Evolutionary conservation across 2,113 vertebrate genomes (phyloP).

Genomic region (Rafetus swinhoei): DNA sequence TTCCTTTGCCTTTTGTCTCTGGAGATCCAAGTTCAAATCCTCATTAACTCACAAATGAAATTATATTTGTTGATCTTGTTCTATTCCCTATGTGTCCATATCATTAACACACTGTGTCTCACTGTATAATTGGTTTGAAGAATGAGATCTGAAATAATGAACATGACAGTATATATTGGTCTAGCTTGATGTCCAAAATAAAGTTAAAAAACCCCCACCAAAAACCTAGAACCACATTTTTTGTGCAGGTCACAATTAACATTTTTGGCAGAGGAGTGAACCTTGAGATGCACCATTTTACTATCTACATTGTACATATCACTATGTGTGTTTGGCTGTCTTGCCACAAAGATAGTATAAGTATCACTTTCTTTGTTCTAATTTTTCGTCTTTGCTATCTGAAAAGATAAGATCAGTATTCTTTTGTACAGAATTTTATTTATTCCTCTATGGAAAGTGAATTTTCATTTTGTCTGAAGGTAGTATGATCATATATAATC

Average conservation of each 20-base stretch:
- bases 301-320: background rate
- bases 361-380: background rate
- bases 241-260: background rate
- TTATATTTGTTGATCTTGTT: conserved; percentile 4
- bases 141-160: conserved; percentile 16
- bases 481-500: background rate
- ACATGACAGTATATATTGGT: background rate
- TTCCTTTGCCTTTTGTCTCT: background rate
- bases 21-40: background rate
- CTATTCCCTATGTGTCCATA: background rate
- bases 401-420: background rate
- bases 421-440: background rate
- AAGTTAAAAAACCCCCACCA: background rate
- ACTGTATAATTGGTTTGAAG: conserved; percentile 1
- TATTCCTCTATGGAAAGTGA: background rate
- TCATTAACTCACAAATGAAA: conserved; percentile 25
- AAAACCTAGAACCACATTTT: background rate
- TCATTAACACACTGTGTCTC: conserved; percentile 14
- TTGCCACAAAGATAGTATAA: background rate
- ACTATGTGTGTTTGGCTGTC: background rate
- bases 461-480: background rate
- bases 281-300: background rate
- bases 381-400: background rate
- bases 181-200: background rate
- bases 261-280: background rate